These are phyloP conservation scores for Coregonus ussuriensis DNA, from an alignment of 2,797 vertebrate species.

Conservation along the genomic window DNA sequence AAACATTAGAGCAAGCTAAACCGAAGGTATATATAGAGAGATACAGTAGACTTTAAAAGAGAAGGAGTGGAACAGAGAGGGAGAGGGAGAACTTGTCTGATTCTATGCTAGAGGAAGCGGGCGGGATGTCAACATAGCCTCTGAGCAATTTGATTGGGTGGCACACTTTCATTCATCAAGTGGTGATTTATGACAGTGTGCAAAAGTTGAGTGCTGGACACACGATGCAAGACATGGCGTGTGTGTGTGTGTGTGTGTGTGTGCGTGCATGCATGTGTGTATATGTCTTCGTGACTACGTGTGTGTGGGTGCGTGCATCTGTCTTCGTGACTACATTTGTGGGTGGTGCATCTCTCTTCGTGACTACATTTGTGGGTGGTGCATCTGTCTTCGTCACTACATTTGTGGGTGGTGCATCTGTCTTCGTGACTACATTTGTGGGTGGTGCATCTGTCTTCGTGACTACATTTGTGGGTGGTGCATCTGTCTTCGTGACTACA, in stretches of 20 bases:
- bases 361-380: not conserved
- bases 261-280: constrained; percentile 8
- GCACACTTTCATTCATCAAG: constrained; percentile 59
- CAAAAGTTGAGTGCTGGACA: constrained; percentile 51
- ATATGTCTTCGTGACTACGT: not conserved
- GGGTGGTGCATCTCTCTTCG: constrained; percentile 37
- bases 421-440: not conserved
- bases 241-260: not conserved
- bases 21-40: not conserved
- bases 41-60: not conserved
- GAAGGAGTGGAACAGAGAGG: constrained; percentile 12
- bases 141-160: constrained; percentile 50
- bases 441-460: not conserved
- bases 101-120: constrained; percentile 8
- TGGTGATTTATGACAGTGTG: constrained; percentile 64
- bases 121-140: not conserved
- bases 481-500: too few relatives aligned
- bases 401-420: too few relatives aligned
- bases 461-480: too few relatives aligned
- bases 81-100: constrained; percentile 10
- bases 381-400: too few relatives aligned
- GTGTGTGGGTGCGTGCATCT: not conserved
- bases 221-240: too few relatives aligned
- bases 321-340: not conserved
- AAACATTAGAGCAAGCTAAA: constrained; percentile 17